phyloP scores from a whole-genome alignment of 2,113 vertebrate species.

The Rhinogobius similis region DNA sequence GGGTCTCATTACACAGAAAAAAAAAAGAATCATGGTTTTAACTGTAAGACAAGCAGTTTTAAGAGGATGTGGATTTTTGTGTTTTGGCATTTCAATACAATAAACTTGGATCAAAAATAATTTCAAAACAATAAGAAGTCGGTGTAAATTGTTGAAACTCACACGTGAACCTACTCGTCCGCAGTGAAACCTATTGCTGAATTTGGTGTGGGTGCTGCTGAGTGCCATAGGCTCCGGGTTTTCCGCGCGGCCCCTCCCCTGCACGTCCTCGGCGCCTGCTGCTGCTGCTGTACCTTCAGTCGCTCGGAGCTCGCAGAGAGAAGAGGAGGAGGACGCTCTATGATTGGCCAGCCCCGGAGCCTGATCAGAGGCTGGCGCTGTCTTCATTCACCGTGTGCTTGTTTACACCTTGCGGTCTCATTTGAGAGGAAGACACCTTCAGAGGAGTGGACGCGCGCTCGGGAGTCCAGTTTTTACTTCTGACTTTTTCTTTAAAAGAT shows the following conservation, averaged over 20 bases:
- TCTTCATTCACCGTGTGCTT: slow-evolving; percentile 64
- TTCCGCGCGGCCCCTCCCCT: slow-evolving; percentile 64
- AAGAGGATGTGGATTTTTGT: neutral
- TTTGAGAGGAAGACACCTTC: slow-evolving; percentile 26
- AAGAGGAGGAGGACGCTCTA: slow-evolving; percentile 57
- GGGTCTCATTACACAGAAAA: slow-evolving; percentile 28
- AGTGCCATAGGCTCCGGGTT: slow-evolving; percentile 58
- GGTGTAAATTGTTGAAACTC: neutral
- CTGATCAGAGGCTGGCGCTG: slow-evolving; percentile 69
- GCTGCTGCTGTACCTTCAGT: slow-evolving; percentile 61
- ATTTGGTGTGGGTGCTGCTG: slow-evolving; percentile 24
- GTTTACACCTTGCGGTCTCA: slow-evolving; percentile 75
- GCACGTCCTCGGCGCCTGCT: slow-evolving; percentile 55
- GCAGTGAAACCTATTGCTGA: neutral
- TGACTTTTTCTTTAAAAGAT: neutral
- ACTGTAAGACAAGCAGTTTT: neutral
- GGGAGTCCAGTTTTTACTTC: slow-evolving; percentile 36
- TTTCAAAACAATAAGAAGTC: neutral
- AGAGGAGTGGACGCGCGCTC: slow-evolving; percentile 19
- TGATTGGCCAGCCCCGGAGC: slow-evolving; percentile 77
- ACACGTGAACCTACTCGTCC: slow-evolving; percentile 15
- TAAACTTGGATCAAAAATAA: neutral
- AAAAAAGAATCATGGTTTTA: slow-evolving; percentile 27
- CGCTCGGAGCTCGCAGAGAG: slow-evolving; percentile 60
- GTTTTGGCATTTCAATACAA: neutral